Evolutionary conservation across 2,888 invertebrate species (phyloP), one percentile per base, ranked within the genome.

Genomic region (Teleiodes luculella): DNA sequence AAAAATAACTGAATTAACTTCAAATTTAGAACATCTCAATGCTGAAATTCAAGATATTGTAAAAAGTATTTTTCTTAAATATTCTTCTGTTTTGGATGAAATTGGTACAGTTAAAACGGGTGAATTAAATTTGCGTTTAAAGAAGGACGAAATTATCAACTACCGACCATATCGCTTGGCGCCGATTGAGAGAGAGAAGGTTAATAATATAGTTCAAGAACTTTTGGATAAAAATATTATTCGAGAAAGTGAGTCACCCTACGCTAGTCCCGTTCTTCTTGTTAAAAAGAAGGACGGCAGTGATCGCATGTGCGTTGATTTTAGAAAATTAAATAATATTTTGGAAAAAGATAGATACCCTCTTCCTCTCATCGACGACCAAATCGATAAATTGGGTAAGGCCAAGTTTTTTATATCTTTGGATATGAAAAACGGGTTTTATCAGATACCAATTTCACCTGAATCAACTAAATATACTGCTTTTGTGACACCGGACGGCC

Each of bases 121-220:
- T 30, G 52, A 62, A 52, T 33, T 63, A 20, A 37, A 35, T 2
- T 39, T 65, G n/a, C 49, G 53, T 24, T 49, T 62, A 52, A 65
- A 62, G 52, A 45, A 37, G 0, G 46, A 63, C 39, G 31, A 57
- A 7, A 37, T 37, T 14, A 36, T 62, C 20, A 10, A 59, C 48
- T 64, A 63, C 39, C 36, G 62, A 0, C 60, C 63, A 1, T 64
- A 65, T 53, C 54, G 62, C 0, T 46, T 67, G 37, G 57, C 64
- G 0, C 57, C 58, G 0, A n/a, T 52, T 11, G 64, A 66, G 10
- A 54, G 58, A 11, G 57, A 62, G n/a, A 63, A 57, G 39, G 58
- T 63, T 4, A 56, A 58, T 6, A 1, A 39, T 20, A 62, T 64
- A 16, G 46, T 63, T 1, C 8, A 54, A n/a, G 58, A 65, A 18